Conservation (phyloP, 2,797 vertebrate genomes). For the Cyprinodon diabolis region DNA sequence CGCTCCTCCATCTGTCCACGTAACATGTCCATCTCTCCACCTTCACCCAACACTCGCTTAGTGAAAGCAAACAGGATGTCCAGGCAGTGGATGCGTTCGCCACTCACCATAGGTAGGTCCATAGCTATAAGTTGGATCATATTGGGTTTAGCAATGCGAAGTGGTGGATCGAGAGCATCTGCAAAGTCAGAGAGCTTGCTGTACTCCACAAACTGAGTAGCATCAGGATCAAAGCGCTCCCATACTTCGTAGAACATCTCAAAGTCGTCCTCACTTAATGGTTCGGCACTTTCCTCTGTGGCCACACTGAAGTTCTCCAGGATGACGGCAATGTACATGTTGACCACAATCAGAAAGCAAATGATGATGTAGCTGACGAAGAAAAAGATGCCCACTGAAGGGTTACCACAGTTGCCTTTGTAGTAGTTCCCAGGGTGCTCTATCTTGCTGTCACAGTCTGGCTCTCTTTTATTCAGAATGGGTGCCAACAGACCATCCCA, state of each 20-base stretch:
- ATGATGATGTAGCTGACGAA: constrained; percentile 98
- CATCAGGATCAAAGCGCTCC: constrained; percentile 95
- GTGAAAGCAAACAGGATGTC: constrained; percentile 97
- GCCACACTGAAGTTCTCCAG: constrained; percentile 97
- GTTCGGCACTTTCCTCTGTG: constrained; percentile 95
- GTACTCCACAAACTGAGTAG: constrained; percentile 94
- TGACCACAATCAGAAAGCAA: constrained; percentile 95
- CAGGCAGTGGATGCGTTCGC: constrained; percentile 96
- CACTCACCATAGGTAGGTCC: constrained; percentile 97
- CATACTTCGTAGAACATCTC: constrained; percentile 99
- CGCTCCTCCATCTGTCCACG: constrained; percentile 96
- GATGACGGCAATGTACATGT: constrained; percentile 98
- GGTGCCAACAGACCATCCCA: constrained; percentile 92
- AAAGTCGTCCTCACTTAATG: constrained; percentile 94
- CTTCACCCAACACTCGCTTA: constrained; percentile 92
- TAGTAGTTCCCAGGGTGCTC: constrained; percentile 89
- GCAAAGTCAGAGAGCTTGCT: constrained; percentile 92
- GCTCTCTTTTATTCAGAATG: constrained; percentile 91
- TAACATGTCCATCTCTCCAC: constrained; percentile 92
- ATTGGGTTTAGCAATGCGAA: constrained; percentile 92
- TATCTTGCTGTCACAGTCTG: constrained; percentile 88
- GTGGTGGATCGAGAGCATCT: constrained; percentile 89
- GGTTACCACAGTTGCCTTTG: constrained; percentile 92
- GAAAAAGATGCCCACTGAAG: constrained; percentile 92
- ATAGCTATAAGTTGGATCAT: constrained; percentile 92